Evolutionary conservation across 2,888 invertebrate species (phyloP).

Genomic region (Meghimatium bilineatum): DNA sequence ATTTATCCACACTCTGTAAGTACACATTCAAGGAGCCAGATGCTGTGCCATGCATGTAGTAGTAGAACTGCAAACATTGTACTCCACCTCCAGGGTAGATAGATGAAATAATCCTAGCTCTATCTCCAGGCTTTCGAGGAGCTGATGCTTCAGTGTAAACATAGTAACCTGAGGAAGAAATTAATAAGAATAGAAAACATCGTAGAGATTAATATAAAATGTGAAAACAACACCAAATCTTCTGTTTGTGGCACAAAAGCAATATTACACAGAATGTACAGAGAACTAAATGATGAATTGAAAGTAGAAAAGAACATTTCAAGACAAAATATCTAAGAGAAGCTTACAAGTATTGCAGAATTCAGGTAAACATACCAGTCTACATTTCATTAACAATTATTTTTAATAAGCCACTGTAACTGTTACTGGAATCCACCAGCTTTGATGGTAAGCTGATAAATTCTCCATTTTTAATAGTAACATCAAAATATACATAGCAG

Average conservation of each 20-base stretch:
- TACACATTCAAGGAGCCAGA: conserved; percentile 67
- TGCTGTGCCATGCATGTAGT: conserved; percentile 70
- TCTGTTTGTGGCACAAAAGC: background rate
- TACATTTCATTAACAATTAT: too few relatives aligned
- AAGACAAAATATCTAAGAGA: too few relatives aligned
- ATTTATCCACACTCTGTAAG: background rate
- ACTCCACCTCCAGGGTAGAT: conserved; percentile 59
- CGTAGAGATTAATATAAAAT: background rate
- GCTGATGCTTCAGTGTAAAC: conserved; percentile 62
- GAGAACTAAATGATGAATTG: background rate
- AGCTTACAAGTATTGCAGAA: too few relatives aligned
- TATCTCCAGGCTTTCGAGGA: conserved; percentile 77
- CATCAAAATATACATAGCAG: too few relatives aligned
- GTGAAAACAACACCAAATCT: background rate
- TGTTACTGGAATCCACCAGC: too few relatives aligned
- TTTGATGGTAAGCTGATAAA: too few relatives aligned
- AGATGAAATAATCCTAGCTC: conserved; percentile 78
- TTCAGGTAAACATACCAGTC: too few relatives aligned
- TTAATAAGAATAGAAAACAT: background rate
- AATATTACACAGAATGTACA: background rate
- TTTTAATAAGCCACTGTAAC: too few relatives aligned
- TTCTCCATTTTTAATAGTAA: too few relatives aligned
- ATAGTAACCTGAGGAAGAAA: conserved; percentile 60
- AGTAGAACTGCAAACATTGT: conserved; percentile 73
- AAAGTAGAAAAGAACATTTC: background rate